Evolutionary conservation across 1,140 invertebrate genomes (phyloP), one percentile per base, ranked within the genome.

Genomic region (Zaprionus camerounensis): DNA sequence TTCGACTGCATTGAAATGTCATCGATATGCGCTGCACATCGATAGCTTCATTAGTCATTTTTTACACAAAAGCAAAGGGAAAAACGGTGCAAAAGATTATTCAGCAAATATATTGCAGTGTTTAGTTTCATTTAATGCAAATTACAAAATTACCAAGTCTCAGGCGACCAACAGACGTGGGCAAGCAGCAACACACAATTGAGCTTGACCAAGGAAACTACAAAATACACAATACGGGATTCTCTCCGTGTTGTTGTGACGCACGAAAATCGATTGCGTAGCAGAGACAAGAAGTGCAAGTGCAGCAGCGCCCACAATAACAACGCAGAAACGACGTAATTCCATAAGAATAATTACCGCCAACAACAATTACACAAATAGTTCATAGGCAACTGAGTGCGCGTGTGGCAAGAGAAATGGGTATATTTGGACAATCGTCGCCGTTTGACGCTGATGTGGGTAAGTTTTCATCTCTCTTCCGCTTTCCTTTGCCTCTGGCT

Each of bases 401-500:
- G 9, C 56, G 64, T 69, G 72, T 74, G 51, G 63, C 67, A 51
- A 80, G 75, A 46, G 57, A 84, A 46, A 96, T 96, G 95, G 94
- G 95, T 24, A 93, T 96, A 75, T 96, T 96, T 93, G 94, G 94
- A 46, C 95, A 93, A 83, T 94, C 94, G 55, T 95, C 95, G 80
- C 95, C 95, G 67, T 96, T 96, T 86, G 96, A 96, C 91, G 93
- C 94, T 91, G 95, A 96, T 93, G 96, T 97, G 80, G 96, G 96
- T 96, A 93, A 93, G 95, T 90, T 26, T 17, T 9, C 9, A 15
- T 26, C 31, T 36, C 7, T 22, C 20, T 56, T 9, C 13, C 51
- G 15, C n/a, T 26, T 28, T 24, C 20, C 34, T 26, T n/a, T n/a
- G 6, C 5, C 46, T 20, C 38, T 51, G 41, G 38, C 44, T 11